These are phyloP conservation scores for Tenthredo livida DNA, from an alignment of 2,888 invertebrate genomes.

Conservation along the genomic window DNA sequence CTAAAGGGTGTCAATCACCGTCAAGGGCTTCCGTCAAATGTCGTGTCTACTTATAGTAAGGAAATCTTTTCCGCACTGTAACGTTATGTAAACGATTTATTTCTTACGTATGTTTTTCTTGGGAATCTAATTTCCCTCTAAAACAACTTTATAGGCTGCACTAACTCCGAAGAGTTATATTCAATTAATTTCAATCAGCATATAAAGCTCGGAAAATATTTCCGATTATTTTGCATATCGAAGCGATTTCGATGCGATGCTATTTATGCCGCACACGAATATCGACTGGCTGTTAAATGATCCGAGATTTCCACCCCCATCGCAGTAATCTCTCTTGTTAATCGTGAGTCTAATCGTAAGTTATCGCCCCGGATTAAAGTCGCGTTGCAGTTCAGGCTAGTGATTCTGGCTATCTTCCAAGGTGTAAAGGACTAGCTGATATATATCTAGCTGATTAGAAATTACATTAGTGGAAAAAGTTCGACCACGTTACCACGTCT, in stretches of 20 bases:
- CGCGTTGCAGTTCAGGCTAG: not conserved
- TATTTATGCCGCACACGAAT: not conserved
- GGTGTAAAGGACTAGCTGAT: not conserved
- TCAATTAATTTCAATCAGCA: not conserved
- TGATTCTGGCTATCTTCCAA: conserved; percentile 28
- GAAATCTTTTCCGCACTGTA: conserved; percentile 38
- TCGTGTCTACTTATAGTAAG: conserved; percentile 61
- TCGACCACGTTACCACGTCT: not conserved
- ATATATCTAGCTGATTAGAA: not conserved
- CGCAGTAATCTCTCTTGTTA: not conserved
- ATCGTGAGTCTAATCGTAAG: not conserved
- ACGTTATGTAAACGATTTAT: conserved; percentile 42
- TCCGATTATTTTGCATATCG: not conserved
- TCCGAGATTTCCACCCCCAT: not conserved
- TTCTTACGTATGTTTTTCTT: conserved; percentile 10
- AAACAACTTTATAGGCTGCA: not conserved
- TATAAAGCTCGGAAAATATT: not conserved
- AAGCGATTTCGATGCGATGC: not conserved
- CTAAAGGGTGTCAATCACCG: conserved; percentile 68
- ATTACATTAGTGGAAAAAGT: not conserved
- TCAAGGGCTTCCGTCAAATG: conserved; percentile 68
- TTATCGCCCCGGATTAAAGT: conserved; percentile 24
- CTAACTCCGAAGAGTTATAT: not conserved
- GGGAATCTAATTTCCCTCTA: not conserved
- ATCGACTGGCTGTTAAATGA: not conserved